Base-by-base conservation (phyloP, 1,140 invertebrate species). In the Drosophila bocki region DNA sequence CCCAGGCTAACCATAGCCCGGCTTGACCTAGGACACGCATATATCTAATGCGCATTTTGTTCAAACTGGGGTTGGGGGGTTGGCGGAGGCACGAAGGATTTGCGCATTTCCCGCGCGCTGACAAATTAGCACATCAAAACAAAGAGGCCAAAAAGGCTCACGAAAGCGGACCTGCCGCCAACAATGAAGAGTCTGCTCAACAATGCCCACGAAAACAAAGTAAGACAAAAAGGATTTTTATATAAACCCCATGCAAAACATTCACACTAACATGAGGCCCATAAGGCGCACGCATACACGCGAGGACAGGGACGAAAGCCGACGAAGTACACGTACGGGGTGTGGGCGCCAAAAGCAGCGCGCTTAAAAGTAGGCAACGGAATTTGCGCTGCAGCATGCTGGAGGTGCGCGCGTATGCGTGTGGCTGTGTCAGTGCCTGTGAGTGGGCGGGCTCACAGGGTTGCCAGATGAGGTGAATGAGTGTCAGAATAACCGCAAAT, bases 1-100 rank as follows among this genome's bases (percentile, higher is more conserved):
- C 48, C 19, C 29, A 13, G 67, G 65, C 37, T 22, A 70, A 22
- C 62, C 67, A 19, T 17, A 39, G 39, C 54, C 45, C 45, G 77
- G 84, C 84, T 85, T 88, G 85, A 88, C 85, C 85, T 88, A 88
- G 61, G 85, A 64, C 86, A 88, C 85, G 81, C 63, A 81, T 81
- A 69, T 79, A 78, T 41, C 45, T 78, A 84, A 90, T 90, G 85
- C 85, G 85, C 85, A 88, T 78, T 81, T 81, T 47, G 62, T 60
- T 50, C 26, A n/a, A 47, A 17, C 13, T 11, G 7, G 35, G 15
- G 48, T 19, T 19, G 7, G 15, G 42, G 32, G 15, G 11, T 11
- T 15, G 45, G 26, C 19, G 37, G 9, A 3, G 26, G 35, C 9
- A 22, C 47, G 53, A 26, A 39, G 75, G 35, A 56, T 53, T 75